These are phyloP conservation scores for Apostichopus leukothele DNA, from an alignment of 53 echinoderm and acorn worm species.

Conservation along the genomic window DNA sequence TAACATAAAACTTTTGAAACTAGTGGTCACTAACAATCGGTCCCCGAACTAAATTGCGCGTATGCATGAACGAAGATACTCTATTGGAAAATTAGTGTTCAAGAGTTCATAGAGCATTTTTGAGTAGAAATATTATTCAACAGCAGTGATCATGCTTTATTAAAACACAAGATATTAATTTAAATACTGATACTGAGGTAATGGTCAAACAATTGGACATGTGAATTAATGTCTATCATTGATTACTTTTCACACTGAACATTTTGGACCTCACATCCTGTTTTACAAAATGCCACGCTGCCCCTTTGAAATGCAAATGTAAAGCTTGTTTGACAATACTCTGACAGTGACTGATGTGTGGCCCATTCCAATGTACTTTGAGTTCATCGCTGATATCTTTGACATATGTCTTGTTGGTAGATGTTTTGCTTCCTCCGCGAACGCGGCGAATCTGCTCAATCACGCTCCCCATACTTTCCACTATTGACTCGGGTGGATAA, in stretches of 20 bases:
- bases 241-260: constrained; percentile 12
- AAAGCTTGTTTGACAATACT: constrained; percentile 1
- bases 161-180: too few relatives aligned
- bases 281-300: constrained; percentile 25
- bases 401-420: constrained; percentile 25
- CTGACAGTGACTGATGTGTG: constrained; percentile 16
- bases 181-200: too few relatives aligned
- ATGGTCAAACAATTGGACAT: too few relatives aligned
- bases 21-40: too few relatives aligned
- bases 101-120: too few relatives aligned
- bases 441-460: constrained; percentile 7
- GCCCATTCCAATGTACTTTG: constrained; percentile 45
- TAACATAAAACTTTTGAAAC: too few relatives aligned
- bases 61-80: too few relatives aligned
- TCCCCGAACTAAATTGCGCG: too few relatives aligned
- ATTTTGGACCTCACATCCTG: not conserved
- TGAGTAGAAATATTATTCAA: too few relatives aligned
- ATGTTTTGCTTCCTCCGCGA: constrained; percentile 29
- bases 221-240: too few relatives aligned
- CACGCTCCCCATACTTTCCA: constrained; percentile 37
- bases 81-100: too few relatives aligned
- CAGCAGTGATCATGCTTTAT: too few relatives aligned
- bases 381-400: constrained; percentile 37
- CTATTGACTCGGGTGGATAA: constrained; percentile 10
- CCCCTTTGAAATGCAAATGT: constrained; percentile 11